A percentile compares a stretch with the other conserved stretches of the same genome.
phyloP scores from a whole-genome alignment of 2,888 invertebrate genomes.

The Stratiomys singularior region DNA sequence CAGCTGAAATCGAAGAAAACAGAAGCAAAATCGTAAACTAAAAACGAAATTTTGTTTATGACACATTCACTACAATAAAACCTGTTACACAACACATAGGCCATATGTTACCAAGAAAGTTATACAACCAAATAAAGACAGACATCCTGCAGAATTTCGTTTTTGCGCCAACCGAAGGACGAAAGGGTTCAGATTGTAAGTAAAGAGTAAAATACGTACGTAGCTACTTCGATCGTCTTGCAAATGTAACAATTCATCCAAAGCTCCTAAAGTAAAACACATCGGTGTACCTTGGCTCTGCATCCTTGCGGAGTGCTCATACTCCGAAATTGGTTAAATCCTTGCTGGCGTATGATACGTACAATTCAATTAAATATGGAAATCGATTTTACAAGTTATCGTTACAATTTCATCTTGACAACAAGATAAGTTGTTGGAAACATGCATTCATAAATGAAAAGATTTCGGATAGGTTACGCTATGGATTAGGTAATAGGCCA shows the following conservation, averaged over 20 bases:
- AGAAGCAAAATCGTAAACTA: slow-evolving; percentile 24
- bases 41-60: slow-evolving; percentile 43
- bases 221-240: too few species aligned
- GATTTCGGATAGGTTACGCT: too few species aligned
- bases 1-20: too few species aligned
- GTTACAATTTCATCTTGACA: slow-evolving; percentile 40
- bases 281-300: background rate
- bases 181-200: too few species aligned
- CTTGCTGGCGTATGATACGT: slow-evolving; percentile 27
- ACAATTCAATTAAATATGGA: slow-evolving; percentile 45
- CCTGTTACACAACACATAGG: slow-evolving; percentile 27
- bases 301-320: background rate
- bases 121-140: too few species aligned
- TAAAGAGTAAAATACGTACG: background rate
- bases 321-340: background rate
- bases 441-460: background rate
- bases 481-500: too few species aligned
- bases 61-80: slow-evolving; percentile 29
- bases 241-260: background rate
- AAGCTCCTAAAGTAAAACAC: background rate
- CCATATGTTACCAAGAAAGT: slow-evolving; percentile 27
- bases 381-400: slow-evolving; percentile 44
- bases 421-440: slow-evolving; percentile 13
- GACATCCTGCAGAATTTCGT: too few species aligned
- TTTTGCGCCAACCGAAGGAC: too few species aligned